Evolutionary conservation across 2,888 invertebrate genomes (phyloP), one percentile per base, ranked within the genome.

Genomic region (Aleiodes testaceus): DNA sequence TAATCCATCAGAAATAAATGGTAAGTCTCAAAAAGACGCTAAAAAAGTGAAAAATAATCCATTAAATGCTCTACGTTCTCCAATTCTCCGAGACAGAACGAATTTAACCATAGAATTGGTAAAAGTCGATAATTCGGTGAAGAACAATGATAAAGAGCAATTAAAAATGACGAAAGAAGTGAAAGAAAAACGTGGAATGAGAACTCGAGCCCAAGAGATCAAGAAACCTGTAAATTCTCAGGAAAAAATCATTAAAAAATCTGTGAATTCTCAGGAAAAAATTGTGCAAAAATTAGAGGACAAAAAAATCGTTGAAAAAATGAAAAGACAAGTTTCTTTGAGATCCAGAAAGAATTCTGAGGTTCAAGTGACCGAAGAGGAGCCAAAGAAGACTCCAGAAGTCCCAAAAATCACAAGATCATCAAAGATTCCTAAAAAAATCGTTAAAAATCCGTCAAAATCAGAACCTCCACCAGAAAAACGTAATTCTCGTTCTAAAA

Each of bases 1-100:
- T 4, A 67, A 22, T 6, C 9, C 44, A 12, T 44, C 11, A 26
- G 16, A 12, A 18, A 49, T 22, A 9, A 52, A 18, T 45, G 18
- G 16, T 18, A 66, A 14, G 7, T 6, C 18, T 45, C 50, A 16
- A 18, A 74, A 76, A 76, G 75, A 74, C 68, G 71, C 45, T 16
- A 22, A 36, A 52, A 64, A 45, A 26, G n/a, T 12, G 7, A 36
- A 44, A 52, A 36, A 55, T 63, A 59, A 47, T 72, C 53, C 44
- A 12, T 44, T 72, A 63, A 45, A 22, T 14, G 30, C 44, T 45
- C 44, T 68, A 12, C 65, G 44, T 71, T 66, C 69, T 7, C 68
- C 70, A 49, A 74, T 77, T 74, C 69, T 77, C 73, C 76, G 72
- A 66, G 77, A 77, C 75, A 76, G 76, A 74, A 77, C 77, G n/a